These are phyloP conservation scores for Todus mexicanus DNA, from an alignment of 2,797 vertebrate species.

Conservation along the genomic window DNA sequence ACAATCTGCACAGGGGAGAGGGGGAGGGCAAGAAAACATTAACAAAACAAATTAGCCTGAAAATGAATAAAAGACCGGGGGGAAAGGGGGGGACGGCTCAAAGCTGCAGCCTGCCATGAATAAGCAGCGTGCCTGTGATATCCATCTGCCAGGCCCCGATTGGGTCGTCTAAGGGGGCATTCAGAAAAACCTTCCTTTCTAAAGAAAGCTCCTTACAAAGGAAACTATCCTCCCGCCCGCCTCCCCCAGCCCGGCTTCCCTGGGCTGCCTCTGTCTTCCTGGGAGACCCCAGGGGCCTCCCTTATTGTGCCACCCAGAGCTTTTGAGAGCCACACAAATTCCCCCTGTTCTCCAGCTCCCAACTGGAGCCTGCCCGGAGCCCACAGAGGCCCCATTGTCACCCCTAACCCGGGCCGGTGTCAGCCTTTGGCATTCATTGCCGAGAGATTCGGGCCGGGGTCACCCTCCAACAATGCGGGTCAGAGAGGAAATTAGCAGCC, in stretches of 20 bases:
- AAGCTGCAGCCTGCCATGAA: slow-evolving; percentile 65
- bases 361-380: slow-evolving; percentile 78
- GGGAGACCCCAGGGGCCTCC: slow-evolving; percentile 70
- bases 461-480: slow-evolving; percentile 86
- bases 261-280: slow-evolving; percentile 60
- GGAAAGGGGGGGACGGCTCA: not conserved
- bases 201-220: slow-evolving; percentile 78
- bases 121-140: slow-evolving; percentile 70
- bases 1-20: slow-evolving; percentile 77
- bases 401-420: slow-evolving; percentile 77
- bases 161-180: slow-evolving; percentile 68
- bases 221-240: slow-evolving; percentile 40
- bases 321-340: slow-evolving; percentile 78
- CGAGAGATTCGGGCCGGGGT: slow-evolving; percentile 77
- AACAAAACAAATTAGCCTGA: slow-evolving; percentile 74
- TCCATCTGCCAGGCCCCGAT: slow-evolving; percentile 73
- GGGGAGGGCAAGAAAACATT: slow-evolving; percentile 63
- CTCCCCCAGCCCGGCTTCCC: slow-evolving; percentile 53
- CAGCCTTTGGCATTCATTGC: slow-evolving; percentile 87
- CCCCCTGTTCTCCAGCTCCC: slow-evolving; percentile 67
- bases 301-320: slow-evolving; percentile 75
- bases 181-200: slow-evolving; percentile 70
- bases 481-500: slow-evolving; percentile 90
- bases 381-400: slow-evolving; percentile 81
- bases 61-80: slow-evolving; percentile 50